Evolutionary conservation across 35 echinoderm and acorn worm species (phyloP).

Genomic region (Eucidaris tribuloides): DNA sequence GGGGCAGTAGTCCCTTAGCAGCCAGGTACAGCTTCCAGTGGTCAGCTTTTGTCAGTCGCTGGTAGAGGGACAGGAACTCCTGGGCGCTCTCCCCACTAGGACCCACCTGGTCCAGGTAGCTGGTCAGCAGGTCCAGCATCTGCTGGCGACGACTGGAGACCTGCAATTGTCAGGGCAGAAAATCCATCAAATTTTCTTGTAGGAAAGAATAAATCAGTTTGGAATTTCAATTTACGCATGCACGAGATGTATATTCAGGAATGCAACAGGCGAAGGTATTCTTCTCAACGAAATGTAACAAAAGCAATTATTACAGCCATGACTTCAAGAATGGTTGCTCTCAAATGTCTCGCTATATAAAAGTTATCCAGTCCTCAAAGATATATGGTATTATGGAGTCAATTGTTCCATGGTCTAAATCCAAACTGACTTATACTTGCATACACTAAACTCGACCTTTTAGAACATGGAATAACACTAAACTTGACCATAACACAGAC

Average conservation of each 20-base stretch:
- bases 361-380: no score
- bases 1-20: slow-evolving; percentile 89
- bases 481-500: no score
- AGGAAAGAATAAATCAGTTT: background rate
- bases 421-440: no score
- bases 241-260: background rate
- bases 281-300: no score
- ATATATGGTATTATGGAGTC: no score
- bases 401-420: no score
- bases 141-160: slow-evolving; percentile 94
- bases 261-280: background rate
- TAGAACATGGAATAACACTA: no score
- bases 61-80: slow-evolving; percentile 94
- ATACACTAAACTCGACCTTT: no score
- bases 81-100: slow-evolving; percentile 92
- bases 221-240: background rate
- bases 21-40: slow-evolving; percentile 99
- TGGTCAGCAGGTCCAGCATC: slow-evolving; percentile 96
- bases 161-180: slow-evolving; percentile 4
- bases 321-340: no score
- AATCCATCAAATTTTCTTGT: background rate
- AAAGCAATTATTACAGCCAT: no score
- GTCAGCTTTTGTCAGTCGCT: slow-evolving; percentile 79
- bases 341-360: no score
- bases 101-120: slow-evolving; percentile 93